Evolutionary conservation across 1,140 invertebrate species (phyloP).

Genomic region (Drosophila nigromelanica): DNA sequence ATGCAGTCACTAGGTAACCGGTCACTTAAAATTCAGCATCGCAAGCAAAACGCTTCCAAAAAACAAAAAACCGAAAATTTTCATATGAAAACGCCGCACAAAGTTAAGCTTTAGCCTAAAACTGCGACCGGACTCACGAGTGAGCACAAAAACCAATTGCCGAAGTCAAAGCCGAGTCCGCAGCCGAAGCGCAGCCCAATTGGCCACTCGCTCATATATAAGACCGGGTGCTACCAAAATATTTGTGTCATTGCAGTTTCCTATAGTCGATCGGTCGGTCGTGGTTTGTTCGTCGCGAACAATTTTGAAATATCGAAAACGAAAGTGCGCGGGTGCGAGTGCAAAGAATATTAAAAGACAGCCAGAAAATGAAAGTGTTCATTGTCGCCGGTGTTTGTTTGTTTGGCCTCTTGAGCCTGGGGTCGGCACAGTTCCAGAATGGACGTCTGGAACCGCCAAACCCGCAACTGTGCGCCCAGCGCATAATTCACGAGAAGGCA

Average conservation of each 20-base stretch:
- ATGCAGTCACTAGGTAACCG: slow-evolving; percentile 31
- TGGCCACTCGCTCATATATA: slow-evolving; percentile 54
- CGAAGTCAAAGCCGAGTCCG: slow-evolving; percentile 6
- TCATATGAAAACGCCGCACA: slow-evolving; percentile 21
- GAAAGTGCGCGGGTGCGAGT: slow-evolving; percentile 66
- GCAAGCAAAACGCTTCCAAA: slow-evolving; percentile 33
- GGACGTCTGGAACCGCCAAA: slow-evolving; percentile 90
- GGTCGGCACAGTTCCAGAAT: slow-evolving; percentile 88
- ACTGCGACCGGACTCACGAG: neutral
- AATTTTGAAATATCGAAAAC: slow-evolving; percentile 29
- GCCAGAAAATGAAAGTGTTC: slow-evolving; percentile 84
- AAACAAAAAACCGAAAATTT: slow-evolving; percentile 2
- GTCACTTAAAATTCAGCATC: slow-evolving; percentile 71
- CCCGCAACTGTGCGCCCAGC: slow-evolving; percentile 89
- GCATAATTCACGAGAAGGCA: slow-evolving; percentile 87
- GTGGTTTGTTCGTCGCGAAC: slow-evolving; percentile 38
- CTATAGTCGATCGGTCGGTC: slow-evolving; percentile 65
- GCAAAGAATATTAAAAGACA: slow-evolving; percentile 22
- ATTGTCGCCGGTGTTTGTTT: slow-evolving; percentile 83
- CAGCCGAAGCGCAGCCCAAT: slow-evolving; percentile 7
- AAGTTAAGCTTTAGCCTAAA: neutral
- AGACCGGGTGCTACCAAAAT: slow-evolving; percentile 60
- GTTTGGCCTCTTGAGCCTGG: slow-evolving; percentile 84
- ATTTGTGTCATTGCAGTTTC: slow-evolving; percentile 77
- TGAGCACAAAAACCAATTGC: slow-evolving; percentile 3